Evolutionary conservation across 2,888 invertebrate species (phyloP), one percentile per base, ranked within the genome.

Genomic region (Caenorhabditis becei): DNA sequence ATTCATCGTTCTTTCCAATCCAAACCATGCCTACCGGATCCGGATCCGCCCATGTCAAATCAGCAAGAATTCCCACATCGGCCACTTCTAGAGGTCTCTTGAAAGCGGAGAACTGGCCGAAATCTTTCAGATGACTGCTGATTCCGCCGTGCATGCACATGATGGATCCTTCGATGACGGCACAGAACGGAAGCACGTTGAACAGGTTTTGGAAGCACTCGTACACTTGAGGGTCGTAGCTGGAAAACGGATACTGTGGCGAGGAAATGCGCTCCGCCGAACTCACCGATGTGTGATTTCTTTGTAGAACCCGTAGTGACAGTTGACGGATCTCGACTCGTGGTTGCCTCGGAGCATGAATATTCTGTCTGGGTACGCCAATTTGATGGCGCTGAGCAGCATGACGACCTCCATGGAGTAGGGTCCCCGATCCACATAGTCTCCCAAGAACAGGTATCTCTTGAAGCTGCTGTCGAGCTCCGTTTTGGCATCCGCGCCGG

Each of bases 141-240:
- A 90, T 87, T 86, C 97, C 97, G 89, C 94, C 94, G 89, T 94
- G 94, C 91, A 94, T 94, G 90, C 94, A 94, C 91, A 94, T 94
- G 75, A 94, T 94, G 89, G 94, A 94, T 89, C 94, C 94, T 92
- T 95, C 94, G 92, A 96, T 95, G 92, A 97, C 96, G 1, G 98
- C 97, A 75, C 97, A 97, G 61, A 98, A 97, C 47, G 98, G 98
- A 92, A 99, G 94, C 92, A 97, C 97, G 93, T 98, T 97, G 93
- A 98, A 98, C 26, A 87, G 78, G 37, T 80, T 84, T 54, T 89
- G 87, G 69, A 86, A 88, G 70, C 66, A 71, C 66, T 88, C 87
- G 74, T 72, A 72, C 41, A 79, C 23, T 24, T 69, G 37, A 0
- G 41, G 32, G 37, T 66, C 66, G 61, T 71, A 79, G n/a, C 75